These are phyloP conservation scores for Leptopilina myrica DNA, from an alignment of 2,888 invertebrate species.

Conservation along the genomic window DNA sequence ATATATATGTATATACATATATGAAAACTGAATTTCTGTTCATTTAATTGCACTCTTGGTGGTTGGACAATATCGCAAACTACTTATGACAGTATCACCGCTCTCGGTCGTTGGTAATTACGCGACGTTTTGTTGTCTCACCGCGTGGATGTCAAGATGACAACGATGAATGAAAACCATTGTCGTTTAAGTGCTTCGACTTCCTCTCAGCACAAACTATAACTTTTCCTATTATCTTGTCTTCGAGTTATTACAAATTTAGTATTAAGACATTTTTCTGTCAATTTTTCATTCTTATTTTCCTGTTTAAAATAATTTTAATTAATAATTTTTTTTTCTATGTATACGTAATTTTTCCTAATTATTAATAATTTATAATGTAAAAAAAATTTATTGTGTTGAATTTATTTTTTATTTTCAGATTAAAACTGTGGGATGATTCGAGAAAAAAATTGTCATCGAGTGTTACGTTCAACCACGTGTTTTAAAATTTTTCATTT, in stretches of 20 bases:
- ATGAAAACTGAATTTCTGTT: conserved; percentile 53
- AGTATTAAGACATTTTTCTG: neutral
- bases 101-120: conserved; percentile 44
- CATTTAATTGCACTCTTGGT: conserved; percentile 52
- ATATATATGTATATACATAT: too few species aligned
- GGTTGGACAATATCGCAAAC: conserved; percentile 50
- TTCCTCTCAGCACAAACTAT: neutral
- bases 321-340: too few species aligned
- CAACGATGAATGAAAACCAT: conserved; percentile 33
- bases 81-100: conserved; percentile 55
- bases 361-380: too few species aligned
- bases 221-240: conserved; percentile 23
- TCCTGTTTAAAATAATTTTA: too few species aligned
- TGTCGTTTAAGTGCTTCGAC: conserved; percentile 35
- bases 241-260: neutral
- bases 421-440: too few species aligned
- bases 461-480: too few species aligned
- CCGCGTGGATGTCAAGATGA: conserved; percentile 7
- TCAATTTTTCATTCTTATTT: too few species aligned
- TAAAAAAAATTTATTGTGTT: too few species aligned
- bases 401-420: too few species aligned
- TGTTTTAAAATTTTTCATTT: neutral
- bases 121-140: conserved; percentile 17
- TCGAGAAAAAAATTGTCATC: too few species aligned
- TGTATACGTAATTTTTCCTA: too few species aligned